phyloP scores from a whole-genome alignment of 2,113 vertebrate genomes.

The Paracanthobrama guichenoti region DNA sequence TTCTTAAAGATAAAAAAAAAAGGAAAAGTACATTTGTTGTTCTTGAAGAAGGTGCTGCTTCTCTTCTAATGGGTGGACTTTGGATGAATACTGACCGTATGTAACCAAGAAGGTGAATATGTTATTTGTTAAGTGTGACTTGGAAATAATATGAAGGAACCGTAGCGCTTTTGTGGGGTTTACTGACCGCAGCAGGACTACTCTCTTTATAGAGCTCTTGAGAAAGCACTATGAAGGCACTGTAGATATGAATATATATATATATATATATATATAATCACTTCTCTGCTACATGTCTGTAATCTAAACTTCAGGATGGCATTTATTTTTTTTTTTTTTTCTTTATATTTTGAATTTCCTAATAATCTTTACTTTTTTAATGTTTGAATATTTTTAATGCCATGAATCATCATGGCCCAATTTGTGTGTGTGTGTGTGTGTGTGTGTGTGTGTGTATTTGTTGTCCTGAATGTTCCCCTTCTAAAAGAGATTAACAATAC shows the following conservation, averaged over 20 bases:
- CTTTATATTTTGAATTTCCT: constrained; percentile 20
- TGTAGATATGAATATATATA: constrained; percentile 49
- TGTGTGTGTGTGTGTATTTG: constrained; percentile 70
- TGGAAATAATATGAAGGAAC: constrained; percentile 66
- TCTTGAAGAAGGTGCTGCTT: constrained; percentile 14
- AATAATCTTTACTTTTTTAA: constrained; percentile 11
- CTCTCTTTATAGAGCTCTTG: constrained; percentile 67
- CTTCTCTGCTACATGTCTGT: constrained; percentile 70
- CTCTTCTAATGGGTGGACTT: constrained; percentile 51
- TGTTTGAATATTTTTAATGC: background rate
- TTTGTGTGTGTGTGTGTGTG: constrained; percentile 49
- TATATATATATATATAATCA: constrained; percentile 66
- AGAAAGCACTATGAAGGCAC: constrained; percentile 65
- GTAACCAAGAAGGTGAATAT: constrained; percentile 62
- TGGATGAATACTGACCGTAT: constrained; percentile 40
- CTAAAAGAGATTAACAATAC: constrained; percentile 52
- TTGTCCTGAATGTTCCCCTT: constrained; percentile 43
- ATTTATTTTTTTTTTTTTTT: background rate
- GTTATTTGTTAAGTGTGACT: constrained; percentile 43
- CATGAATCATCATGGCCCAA: constrained; percentile 56
- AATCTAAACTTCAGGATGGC: constrained; percentile 61
- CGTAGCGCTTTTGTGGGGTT: constrained; percentile 59
- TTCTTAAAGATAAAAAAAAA: constrained; percentile 55
- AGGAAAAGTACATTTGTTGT: background rate
- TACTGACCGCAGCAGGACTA: constrained; percentile 69